Base-by-base conservation (phyloP, 37 sponge, comb jelly and placozoan genomes). In the Theonella swinhoei region DNA sequence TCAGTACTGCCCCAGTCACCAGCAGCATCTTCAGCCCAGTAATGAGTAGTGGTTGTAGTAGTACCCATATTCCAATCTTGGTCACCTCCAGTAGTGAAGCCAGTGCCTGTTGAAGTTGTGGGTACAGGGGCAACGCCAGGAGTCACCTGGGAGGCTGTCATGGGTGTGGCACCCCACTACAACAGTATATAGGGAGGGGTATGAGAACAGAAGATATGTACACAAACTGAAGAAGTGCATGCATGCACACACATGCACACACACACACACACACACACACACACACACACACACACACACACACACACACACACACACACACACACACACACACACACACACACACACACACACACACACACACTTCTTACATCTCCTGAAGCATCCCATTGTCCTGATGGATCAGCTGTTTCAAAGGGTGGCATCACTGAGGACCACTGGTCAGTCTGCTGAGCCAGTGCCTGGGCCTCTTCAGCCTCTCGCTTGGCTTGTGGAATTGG, bases 21-120 rank as follows among this genome's bases (percentile, higher is more conserved):
- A n/a, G 75, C 72, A 62, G 83, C 90, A 29, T 95, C 96, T 38
- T 83, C 93, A 11, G 84, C 94, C 97, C 97, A 96, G 83, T 96
- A 91, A 42, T 80, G 90, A 30, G 92, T 88, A 77, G 84, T 74
- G 76, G 59, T 0, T 68, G 14, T 1, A 0, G 85, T 25, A 0
- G 73, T 67, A 0, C 67, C 75, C 20, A 85, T 65, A 28, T 77
- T 92, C 93, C 93, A 92, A 36, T 92, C 93, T 37, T 88, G 82
- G 39, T 90, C 86, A 24, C 74, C 33, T 20, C 75, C 38, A 4
- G 67, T 32, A 30, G 77, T 30, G 35, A 64, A 24, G 5, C 34
- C 41, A 31, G 86, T 20, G 22, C 79, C 36, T 58, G 61, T 11
- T 8, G 31, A 40, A 25, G 70, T 29, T 17, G 80, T 14, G 3